Evolutionary conservation across 2,113 vertebrate species (phyloP), one percentile per base, ranked within the genome.

Genomic region (Todiramphus chloris): DNA sequence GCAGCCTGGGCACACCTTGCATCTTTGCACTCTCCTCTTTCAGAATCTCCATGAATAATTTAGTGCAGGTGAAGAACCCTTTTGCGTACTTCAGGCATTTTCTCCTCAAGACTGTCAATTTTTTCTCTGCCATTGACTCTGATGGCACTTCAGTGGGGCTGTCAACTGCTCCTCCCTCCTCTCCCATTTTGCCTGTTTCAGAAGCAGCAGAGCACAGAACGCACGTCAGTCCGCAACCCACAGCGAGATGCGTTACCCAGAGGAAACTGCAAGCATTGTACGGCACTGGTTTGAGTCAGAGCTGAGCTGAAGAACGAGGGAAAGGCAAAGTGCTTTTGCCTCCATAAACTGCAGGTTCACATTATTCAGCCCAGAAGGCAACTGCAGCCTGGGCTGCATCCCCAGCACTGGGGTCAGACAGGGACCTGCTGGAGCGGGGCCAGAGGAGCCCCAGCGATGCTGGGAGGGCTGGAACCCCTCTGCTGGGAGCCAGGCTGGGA

Each of bases 41-140:
- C 94, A 95, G 93, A 77, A 95, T 68, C 89, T n/a, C 12, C 14
- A 91, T 95, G 41, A 97, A 98, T 97, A 96, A 97, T 97, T 96
- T 94, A 97, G 70, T 67, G 87, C 78, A 3, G 6, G 73, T 83
- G 88, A 92, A 80, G 90, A 97, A 89, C 18, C 37, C 63, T 95
- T 91, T 48, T 30, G 37, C 5, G 4, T 86, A 68, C 69, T 89
- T 83, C 53, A 90, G 93, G 70, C n/a, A 18, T 82, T 92, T 91
- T 95, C 64, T 89, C 78, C 75, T 94, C 68, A 87, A 95, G 93
- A 82, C 39, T 67, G 35, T 58, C 2, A 0, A 66, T 20, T 46
- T 46, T 46, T 46, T 46, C 20, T 46, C 19, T 20, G 19, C 46
- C 20, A 75, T 12, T 62, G 86, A 95, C 79, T 6, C 44, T 55